Conservation (phyloP, 2,113 vertebrate genomes). For the Aspidoscelis tigris region DNA sequence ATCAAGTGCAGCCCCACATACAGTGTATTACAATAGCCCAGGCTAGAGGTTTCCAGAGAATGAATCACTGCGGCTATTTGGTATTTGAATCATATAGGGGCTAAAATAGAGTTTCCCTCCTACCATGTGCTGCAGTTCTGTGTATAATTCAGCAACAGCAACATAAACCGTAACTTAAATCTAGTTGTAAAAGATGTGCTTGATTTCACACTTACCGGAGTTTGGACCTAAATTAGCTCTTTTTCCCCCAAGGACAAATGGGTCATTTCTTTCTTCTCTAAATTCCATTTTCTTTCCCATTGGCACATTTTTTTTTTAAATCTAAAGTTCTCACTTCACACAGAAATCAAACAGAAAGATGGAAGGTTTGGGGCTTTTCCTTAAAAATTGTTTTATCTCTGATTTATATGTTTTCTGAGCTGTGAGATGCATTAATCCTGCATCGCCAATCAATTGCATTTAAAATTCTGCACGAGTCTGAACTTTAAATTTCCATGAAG, state of each 20-base stretch:
- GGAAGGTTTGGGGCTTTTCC: background rate
- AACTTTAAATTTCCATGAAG: constrained; percentile 32
- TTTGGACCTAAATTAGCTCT: background rate
- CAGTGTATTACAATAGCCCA: too few species aligned
- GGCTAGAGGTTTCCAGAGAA: too few species aligned
- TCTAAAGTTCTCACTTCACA: background rate
- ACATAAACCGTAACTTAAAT: too few species aligned
- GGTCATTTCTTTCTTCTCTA: background rate
- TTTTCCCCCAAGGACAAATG: background rate
- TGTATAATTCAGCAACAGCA: background rate
- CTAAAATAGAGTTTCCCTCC: background rate
- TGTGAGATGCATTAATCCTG: background rate
- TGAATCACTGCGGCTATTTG: too few species aligned
- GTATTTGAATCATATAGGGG: too few species aligned
- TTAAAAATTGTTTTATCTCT: background rate
- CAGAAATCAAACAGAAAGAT: background rate
- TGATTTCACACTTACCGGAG: too few species aligned
- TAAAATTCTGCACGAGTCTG: constrained; percentile 31
- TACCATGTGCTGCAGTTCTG: background rate
- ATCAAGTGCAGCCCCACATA: too few species aligned
- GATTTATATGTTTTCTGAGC: background rate
- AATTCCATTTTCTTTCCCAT: background rate
- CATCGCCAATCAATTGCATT: constrained; percentile 19
- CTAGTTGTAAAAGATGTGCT: too few species aligned
- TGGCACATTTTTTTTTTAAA: background rate